Percentiles rank a stretch among this genome's conserved stretches.
Evolutionary conservation across 2,797 vertebrate species (phyloP).

Genomic region (Protonibea diacanthus): DNA sequence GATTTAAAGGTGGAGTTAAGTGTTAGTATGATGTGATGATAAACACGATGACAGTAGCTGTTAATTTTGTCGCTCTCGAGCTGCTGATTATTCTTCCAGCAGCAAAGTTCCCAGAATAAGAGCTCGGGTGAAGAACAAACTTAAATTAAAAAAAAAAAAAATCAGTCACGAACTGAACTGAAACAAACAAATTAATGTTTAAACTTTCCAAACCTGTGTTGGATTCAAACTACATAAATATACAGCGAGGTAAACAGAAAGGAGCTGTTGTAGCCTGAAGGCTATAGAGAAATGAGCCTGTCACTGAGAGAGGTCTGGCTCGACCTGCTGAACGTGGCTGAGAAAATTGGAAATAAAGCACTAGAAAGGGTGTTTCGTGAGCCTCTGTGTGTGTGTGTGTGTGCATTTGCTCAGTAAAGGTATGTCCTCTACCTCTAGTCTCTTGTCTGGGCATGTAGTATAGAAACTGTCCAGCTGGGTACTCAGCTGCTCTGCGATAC

Average conservation of each 20-base stretch:
- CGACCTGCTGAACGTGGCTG: conserved; percentile 1
- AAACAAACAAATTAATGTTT: background rate
- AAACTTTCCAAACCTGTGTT: conserved; percentile 2
- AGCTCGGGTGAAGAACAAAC: conserved; percentile 9
- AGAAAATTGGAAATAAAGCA: conserved; percentile 32
- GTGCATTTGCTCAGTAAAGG: conserved; percentile 15
- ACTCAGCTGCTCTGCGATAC: conserved; percentile 94
- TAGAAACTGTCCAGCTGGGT: conserved; percentile 91
- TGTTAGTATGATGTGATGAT: conserved; percentile 61
- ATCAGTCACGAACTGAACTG: conserved; percentile 1
- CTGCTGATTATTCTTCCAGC: conserved; percentile 10
- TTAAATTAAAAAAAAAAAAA: background rate
- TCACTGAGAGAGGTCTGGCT: conserved; percentile 24
- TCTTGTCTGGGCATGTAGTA: conserved; percentile 90
- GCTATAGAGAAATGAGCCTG: conserved; percentile 10
- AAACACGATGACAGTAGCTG: conserved; percentile 34
- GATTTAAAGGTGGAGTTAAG: conserved; percentile 34
- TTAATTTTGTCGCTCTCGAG: conserved; percentile 28
- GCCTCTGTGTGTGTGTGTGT: conserved; percentile 20
- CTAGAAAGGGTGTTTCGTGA: conserved; percentile 7
- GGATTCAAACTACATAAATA: conserved; percentile 6
- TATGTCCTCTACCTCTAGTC: conserved; percentile 84
- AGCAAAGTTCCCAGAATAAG: background rate
- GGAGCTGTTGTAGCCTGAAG: conserved; percentile 10
- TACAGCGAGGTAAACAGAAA: conserved; percentile 12